phyloP scores from a whole-genome alignment of 2,113 vertebrate genomes.

The Lathamus discolor region DNA sequence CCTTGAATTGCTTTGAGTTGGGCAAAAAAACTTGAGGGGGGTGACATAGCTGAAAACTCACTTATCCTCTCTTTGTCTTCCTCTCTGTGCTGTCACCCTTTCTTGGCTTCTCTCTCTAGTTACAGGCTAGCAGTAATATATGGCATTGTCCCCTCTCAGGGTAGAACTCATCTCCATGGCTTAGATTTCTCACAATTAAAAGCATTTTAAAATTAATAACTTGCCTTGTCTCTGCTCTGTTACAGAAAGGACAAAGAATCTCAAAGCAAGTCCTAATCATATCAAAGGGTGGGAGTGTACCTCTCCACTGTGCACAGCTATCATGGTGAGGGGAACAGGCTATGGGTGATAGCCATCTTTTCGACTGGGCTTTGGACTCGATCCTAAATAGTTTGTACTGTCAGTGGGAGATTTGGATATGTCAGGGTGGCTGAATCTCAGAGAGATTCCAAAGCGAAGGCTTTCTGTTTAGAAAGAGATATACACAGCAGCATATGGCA shows the following conservation, averaged over 20 bases:
- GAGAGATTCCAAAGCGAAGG: not conserved
- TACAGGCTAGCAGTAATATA: not conserved
- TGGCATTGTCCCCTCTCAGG: not conserved
- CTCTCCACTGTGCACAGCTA: not conserved
- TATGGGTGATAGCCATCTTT: not conserved
- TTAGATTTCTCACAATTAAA: not conserved
- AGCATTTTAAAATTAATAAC: not conserved
- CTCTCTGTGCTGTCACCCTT: not conserved
- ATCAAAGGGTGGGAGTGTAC: not conserved
- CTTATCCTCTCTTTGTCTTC: not conserved
- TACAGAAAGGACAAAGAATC: not conserved
- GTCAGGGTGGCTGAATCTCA: not conserved
- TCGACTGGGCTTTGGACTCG: not conserved
- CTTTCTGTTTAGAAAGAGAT: constrained; percentile 6
- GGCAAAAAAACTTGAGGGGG: not conserved
- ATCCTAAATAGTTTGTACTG: constrained; percentile 6
- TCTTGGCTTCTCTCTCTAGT: not conserved
- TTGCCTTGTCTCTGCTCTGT: not conserved
- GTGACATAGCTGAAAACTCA: not conserved
- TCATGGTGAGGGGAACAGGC: not conserved
- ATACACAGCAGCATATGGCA: not conserved
- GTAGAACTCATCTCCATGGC: not conserved
- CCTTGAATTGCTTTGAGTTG: not conserved
- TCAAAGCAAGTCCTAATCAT: not conserved
- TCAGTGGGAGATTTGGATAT: constrained; percentile 7